Conservation (phyloP, 2,113 vertebrate genomes). For the Talpa occidentalis region DNA sequence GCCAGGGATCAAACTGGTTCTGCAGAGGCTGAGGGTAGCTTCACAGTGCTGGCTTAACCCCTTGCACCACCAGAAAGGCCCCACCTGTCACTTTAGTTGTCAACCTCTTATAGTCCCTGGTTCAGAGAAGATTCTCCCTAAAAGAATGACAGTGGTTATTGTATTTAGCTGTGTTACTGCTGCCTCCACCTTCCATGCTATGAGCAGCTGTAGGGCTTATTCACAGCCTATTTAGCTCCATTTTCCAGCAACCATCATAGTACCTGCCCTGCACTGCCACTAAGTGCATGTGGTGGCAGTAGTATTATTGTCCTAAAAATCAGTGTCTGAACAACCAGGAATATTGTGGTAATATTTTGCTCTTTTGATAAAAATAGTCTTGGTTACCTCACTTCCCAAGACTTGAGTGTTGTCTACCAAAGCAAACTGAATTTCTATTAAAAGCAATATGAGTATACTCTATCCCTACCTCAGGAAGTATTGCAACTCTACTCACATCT, state of each 20-base stretch:
- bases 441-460: not conserved
- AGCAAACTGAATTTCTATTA: not conserved
- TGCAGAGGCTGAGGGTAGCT: no score
- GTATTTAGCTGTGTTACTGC: not conserved
- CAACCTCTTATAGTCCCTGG: not conserved
- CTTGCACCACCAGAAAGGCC: no score
- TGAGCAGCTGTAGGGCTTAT: no score
- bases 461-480: not conserved
- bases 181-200: not conserved
- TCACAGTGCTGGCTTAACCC: no score
- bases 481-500: not conserved
- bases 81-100: not conserved
- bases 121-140: not conserved
- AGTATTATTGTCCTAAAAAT: not conserved
- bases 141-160: not conserved
- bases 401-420: not conserved
- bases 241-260: not conserved
- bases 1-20: no score
- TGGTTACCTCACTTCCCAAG: not conserved
- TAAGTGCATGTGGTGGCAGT: not conserved
- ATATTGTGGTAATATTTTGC: not conserved
- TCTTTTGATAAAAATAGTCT: not conserved
- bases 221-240: fast-evolving
- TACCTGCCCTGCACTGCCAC: not conserved
- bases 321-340: not conserved